Base-by-base conservation (phyloP, 2,113 vertebrate species). In the Otocyon megalotis region DNA sequence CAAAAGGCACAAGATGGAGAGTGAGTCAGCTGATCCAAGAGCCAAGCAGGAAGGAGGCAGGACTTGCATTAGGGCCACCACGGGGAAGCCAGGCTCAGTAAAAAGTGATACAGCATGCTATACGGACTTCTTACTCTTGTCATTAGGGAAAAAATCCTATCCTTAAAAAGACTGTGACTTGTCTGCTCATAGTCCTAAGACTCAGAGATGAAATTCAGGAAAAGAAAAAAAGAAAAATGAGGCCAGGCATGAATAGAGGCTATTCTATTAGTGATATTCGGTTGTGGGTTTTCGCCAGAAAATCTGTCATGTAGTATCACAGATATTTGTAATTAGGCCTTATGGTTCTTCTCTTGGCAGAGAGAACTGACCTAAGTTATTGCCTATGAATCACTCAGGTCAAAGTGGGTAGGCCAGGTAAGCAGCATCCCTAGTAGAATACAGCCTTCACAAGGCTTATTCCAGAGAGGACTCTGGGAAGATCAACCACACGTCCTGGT, bases 191-290 rank as follows among this genome's bases (percentile, higher is more conserved):
- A n/a, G 8, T 82, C 74, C 76, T 37, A 24, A 93, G 10, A 90
- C 10, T 10, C 35, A 81, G 20, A 84, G 53, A 79, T 54, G 16
- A 95, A 92, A 92, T 53, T 16, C 8, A 56, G 54, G 43, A 74
- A 81, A 79, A 84, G 48, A 72, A 35, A 19, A 56, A 4, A 80
- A 72, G 87, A 86, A 80, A 96, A 58, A 35, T 84, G 63, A 94
- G 30, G 35, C 17, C 17, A 94, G 72, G 87, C 43, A 60, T 30
- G 26, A 94, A 72, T 28, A 90, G 28, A 87, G 43, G 26, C 4
- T 12, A 58, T 81, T 87, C 54, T 83, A 2, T 74, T 72, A 88
- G 58, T 30, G 35, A 72, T 60, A 35, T 2, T 88, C 30, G 69
- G 1, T 56, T 53, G 26, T 6, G n/a, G n/a, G 22, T 80, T 93